Evolutionary conservation across 2,888 invertebrate genomes (phyloP), one percentile per base, ranked within the genome.

Genomic region (Strigamia transsilvanica): DNA sequence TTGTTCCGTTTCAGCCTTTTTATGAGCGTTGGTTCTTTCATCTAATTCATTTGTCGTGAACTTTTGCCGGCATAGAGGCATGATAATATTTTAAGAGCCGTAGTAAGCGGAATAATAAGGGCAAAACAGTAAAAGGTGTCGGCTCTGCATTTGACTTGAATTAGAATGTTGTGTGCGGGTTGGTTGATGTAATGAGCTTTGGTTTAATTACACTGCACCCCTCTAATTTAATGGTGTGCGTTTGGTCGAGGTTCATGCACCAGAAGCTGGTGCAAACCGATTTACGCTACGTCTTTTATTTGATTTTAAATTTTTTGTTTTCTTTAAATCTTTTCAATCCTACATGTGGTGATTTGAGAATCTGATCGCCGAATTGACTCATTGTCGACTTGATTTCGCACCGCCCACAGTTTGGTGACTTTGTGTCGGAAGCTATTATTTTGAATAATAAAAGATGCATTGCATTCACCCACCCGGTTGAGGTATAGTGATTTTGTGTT

Each of bases 191-290:
- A 66, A 66, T 66, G 66, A 66, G 66, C 66, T 66, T 66, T 66
- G 66, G 23, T 66, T 66, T 66, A 66, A 66, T 66, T 66, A 66
- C 66, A 66, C 66, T 66, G 3, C 27, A 27, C 27, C 27, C 66
- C 66, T 66, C 66, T 66, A 66, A 66, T 66, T 66, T 66, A 66
- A 66, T 66, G 66, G 66, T 66, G 66, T 23, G 23, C 66, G 23
- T 66, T 66, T 23, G 21, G 66, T 66, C 27, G 21, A 27, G 27
- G 15, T 23, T 66, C 15, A n/a, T 51, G 66, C 66, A 66, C 66
- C 23, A 61, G 42, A 42, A 15, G 42, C 42, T 13, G 15, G 51
- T 15, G 23, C 66, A 66, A 66, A 27, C 7, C 21, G 27, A 27
- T 27, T 27, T 27, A 27, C 1, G 3, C 3, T 2, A 2, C 3